These are phyloP conservation scores for Pseudorectes ferrugineus DNA, from an alignment of 2,113 vertebrate genomes.

Conservation along the genomic window DNA sequence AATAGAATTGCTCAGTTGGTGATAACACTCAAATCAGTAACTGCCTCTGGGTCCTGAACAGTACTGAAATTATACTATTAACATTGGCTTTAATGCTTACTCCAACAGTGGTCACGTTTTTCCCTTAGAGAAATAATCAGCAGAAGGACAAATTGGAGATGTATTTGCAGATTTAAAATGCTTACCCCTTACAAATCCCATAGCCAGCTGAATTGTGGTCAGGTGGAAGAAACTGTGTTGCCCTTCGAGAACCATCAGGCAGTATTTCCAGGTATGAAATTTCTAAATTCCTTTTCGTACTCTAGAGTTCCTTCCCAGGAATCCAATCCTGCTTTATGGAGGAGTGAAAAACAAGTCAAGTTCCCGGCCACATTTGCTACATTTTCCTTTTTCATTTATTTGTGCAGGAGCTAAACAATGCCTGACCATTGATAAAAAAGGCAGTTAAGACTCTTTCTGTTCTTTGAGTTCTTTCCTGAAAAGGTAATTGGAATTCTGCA, in stretches of 20 bases:
- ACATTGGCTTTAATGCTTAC: background rate
- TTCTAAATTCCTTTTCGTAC: background rate
- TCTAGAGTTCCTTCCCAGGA: background rate
- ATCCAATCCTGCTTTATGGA: background rate
- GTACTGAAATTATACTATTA: background rate
- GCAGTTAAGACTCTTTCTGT: background rate
- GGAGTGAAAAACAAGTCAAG: background rate
- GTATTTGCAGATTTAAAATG: background rate
- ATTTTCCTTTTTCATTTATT: background rate
- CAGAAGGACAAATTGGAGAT: background rate
- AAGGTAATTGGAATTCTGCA: background rate
- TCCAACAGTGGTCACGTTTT: background rate
- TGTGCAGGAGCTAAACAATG: background rate
- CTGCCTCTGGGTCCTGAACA: background rate
- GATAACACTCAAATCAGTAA: background rate
- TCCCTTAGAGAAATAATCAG: background rate
- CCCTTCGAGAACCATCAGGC: background rate
- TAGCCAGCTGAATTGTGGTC: background rate
- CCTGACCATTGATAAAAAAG: background rate
- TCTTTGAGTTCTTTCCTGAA: background rate
- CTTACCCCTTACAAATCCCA: background rate
- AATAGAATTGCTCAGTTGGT: background rate
- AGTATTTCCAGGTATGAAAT: background rate
- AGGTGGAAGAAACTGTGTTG: background rate
- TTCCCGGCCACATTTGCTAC: fast-evolving